These are phyloP conservation scores for Sialis lutaria DNA, from an alignment of 2,888 invertebrate genomes.

Conservation along the genomic window DNA sequence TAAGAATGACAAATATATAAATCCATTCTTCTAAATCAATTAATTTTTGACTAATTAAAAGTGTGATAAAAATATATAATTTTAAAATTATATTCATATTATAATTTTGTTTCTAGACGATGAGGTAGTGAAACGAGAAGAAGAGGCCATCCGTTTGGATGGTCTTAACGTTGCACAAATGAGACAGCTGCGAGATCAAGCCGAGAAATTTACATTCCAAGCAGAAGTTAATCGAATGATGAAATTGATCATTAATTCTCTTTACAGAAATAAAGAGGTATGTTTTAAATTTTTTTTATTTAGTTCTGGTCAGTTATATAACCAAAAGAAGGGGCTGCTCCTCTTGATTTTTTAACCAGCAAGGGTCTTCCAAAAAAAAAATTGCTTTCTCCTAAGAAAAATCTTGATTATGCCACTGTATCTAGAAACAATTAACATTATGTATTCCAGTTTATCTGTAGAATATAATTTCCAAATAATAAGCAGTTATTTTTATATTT, in stretches of 20 bases:
- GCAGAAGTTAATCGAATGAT: conserved; percentile 99
- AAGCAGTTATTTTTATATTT: conserved; percentile 13
- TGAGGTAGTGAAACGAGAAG: conserved; percentile 79
- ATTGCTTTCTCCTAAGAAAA: too few species aligned
- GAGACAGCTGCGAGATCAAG: conserved; percentile 75
- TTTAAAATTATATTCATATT: conserved; percentile 6
- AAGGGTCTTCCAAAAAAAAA: too few species aligned
- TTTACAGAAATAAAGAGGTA: conserved; percentile 96
- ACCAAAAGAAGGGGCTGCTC: too few species aligned
- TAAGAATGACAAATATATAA: neutral
- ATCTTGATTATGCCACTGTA: too few species aligned
- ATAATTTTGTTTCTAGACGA: conserved; percentile 43
- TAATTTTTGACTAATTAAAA: neutral
- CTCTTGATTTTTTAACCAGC: too few species aligned
- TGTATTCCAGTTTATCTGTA: too few species aligned
- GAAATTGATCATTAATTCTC: conserved; percentile 99
- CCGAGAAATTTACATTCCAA: conserved; percentile 83
- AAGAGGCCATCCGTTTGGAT: conserved; percentile 91
- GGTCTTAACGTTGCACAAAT: conserved; percentile 87
- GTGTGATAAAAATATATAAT: too few species aligned
- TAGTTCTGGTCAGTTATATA: too few species aligned
- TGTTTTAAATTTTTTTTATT: conserved; percentile 8
- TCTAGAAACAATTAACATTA: too few species aligned
- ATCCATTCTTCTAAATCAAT: neutral
- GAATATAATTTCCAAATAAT: too few species aligned